Percentiles rank a stretch among this genome's conserved stretches.
Evolutionary conservation across 2,888 invertebrate species (phyloP).

Genomic region (Gasteruption jaculator): DNA sequence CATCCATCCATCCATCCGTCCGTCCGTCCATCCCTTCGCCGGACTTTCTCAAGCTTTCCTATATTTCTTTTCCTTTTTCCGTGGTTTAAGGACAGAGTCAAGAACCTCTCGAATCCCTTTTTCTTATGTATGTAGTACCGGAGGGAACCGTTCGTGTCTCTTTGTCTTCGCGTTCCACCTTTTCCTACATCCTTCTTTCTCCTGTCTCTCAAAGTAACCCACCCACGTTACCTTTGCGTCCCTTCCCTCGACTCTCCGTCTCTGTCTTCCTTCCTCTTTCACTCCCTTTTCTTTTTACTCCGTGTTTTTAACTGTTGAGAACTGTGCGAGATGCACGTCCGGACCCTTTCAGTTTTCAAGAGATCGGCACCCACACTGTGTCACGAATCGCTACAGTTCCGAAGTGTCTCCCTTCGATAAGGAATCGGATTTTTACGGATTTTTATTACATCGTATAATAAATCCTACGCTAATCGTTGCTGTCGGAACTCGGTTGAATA

Average conservation of each 20-base stretch:
- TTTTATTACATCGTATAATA: no score
- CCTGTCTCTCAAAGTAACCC: background rate
- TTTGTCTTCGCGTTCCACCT: slow-evolving; percentile 1
- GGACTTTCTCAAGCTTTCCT: slow-evolving; percentile 39
- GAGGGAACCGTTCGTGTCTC: slow-evolving; percentile 12
- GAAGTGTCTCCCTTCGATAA: no score
- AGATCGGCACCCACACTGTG: no score
- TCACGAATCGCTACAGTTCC: no score
- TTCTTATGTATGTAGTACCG: no score
- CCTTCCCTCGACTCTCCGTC: slow-evolving; percentile 13
- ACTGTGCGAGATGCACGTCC: no score
- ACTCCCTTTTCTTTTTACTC: slow-evolving; percentile 6
- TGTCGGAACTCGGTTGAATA: no score
- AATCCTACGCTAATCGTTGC: no score
- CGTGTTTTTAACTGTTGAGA: no score
- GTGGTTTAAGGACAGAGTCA: slow-evolving; percentile 41
- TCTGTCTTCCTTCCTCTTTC: slow-evolving; percentile 4
- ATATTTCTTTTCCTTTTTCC: no score
- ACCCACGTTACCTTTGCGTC: slow-evolving; percentile 9
- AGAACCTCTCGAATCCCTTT: slow-evolving; percentile 36
- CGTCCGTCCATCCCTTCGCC: slow-evolving; percentile 36
- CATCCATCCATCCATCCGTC: slow-evolving; percentile 6
- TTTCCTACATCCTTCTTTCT: slow-evolving; percentile 7
- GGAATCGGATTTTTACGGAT: no score
- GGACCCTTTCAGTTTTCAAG: no score